Percentiles rank a stretch among this genome's conserved stretches.
Evolutionary conservation across 2,797 vertebrate genomes (phyloP).

Genomic region (Sebastes nivosus): DNA sequence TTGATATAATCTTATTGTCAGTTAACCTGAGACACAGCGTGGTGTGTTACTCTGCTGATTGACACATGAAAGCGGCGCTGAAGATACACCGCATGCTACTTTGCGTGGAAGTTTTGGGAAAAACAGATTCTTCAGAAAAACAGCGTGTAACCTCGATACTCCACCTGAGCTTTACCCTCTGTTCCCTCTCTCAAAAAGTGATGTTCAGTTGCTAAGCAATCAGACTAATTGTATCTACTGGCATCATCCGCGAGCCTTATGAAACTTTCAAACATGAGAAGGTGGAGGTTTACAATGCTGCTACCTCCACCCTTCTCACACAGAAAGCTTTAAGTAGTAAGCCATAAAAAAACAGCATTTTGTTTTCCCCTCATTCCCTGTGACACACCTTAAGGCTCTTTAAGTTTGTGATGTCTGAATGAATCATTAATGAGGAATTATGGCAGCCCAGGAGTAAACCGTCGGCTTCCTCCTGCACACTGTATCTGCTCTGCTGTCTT

Average conservation of each 20-base stretch:
- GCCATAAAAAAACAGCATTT: conserved; percentile 40
- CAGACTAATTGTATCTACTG: conserved; percentile 78
- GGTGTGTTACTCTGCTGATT: conserved; percentile 56
- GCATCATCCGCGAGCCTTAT: conserved; percentile 58
- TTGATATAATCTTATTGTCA: conserved; percentile 66
- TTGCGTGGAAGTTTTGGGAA: conserved; percentile 49
- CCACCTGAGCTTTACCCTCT: conserved; percentile 48
- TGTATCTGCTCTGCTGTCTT: conserved; percentile 53
- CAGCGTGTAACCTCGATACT: conserved; percentile 48
- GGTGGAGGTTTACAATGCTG: conserved; percentile 23
- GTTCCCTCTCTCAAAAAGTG: conserved; percentile 32
- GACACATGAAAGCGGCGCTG: conserved; percentile 68
- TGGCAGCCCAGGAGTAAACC: conserved; percentile 50
- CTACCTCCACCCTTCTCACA: not conserved
- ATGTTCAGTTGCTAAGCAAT: conserved; percentile 76
- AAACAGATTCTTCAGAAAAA: conserved; percentile 47
- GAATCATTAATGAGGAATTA: conserved; percentile 64
- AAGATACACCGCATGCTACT: conserved; percentile 31
- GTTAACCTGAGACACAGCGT: conserved; percentile 58
- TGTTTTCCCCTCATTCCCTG: conserved; percentile 48
- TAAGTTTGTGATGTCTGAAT: conserved; percentile 64
- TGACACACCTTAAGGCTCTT: conserved; percentile 72
- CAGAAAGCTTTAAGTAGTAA: conserved; percentile 25
- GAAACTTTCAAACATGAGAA: conserved; percentile 57
- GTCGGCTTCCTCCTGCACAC: conserved; percentile 20